Conservation (phyloP, 2,797 vertebrate genomes). For the Chaenodraco wilsoni region DNA sequence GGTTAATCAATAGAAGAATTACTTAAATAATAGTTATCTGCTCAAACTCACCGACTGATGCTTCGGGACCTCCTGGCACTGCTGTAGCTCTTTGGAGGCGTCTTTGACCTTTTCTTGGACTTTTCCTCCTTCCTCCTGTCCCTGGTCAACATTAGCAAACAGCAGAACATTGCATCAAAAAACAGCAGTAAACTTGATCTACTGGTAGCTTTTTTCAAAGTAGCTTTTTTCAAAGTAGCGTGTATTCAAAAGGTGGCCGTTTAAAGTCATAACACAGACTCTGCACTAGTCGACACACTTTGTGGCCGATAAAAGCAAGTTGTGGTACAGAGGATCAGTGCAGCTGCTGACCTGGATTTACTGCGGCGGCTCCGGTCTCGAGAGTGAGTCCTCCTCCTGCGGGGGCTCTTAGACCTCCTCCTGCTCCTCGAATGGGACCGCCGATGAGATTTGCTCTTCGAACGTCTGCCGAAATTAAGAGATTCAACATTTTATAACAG, state of each 20-base stretch:
- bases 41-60: constrained; percentile 87
- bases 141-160: constrained; percentile 70
- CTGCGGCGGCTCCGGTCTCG: constrained; percentile 90
- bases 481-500: not conserved
- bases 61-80: constrained; percentile 94
- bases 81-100: constrained; percentile 98
- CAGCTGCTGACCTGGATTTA: constrained; percentile 86
- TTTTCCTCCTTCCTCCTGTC: constrained; percentile 97
- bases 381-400: constrained; percentile 90
- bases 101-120: constrained; percentile 96
- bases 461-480: constrained; percentile 82
- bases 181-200: not conserved
- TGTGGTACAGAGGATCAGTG: not conserved
- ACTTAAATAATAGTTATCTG: no score
- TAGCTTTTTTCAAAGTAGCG: not conserved
- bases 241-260: not conserved
- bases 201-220: not conserved
- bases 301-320: not conserved
- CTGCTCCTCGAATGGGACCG: constrained; percentile 94
- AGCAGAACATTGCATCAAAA: not conserved
- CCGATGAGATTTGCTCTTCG: constrained; percentile 92
- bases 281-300: not conserved
- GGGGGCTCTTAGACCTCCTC: constrained; percentile 94
- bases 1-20: no score
- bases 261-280: not conserved